Evolutionary conservation across 2,113 vertebrate species (phyloP).

Genomic region (Chiloscyllium plagiosum): DNA sequence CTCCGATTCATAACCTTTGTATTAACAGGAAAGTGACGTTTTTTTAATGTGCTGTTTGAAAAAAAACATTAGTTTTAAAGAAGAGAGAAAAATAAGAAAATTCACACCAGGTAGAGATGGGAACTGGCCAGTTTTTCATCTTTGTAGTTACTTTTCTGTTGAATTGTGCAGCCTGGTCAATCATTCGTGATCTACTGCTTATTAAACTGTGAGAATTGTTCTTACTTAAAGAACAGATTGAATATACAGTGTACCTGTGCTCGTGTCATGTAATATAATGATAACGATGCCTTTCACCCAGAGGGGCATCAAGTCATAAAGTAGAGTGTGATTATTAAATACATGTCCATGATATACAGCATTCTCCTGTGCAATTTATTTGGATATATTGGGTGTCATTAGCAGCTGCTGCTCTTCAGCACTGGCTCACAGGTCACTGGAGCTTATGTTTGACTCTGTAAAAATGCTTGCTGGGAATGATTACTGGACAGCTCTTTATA

Average conservation of each 20-base stretch:
- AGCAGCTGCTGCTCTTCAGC: neutral
- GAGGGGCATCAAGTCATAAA: neutral
- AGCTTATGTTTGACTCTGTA: neutral
- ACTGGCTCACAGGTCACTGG: neutral
- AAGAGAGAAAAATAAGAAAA: neutral
- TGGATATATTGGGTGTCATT: neutral
- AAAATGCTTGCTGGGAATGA: neutral
- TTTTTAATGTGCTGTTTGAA: neutral
- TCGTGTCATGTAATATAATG: slow-evolving; percentile 23
- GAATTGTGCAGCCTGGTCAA: neutral
- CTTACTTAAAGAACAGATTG: slow-evolving; percentile 9
- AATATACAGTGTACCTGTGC: neutral
- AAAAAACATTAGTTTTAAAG: neutral
- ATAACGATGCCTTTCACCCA: neutral
- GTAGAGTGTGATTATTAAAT: slow-evolving; percentile 28
- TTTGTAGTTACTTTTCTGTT: neutral
- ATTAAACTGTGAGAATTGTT: slow-evolving; percentile 34
- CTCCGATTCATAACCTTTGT: slow-evolving; percentile 51
- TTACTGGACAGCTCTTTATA: neutral
- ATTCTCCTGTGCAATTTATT: neutral
- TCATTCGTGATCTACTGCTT: neutral
- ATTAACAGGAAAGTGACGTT: slow-evolving; percentile 23
- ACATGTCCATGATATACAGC: neutral
- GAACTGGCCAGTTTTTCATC: neutral
- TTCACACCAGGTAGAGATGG: neutral